Evolutionary conservation across 2,888 invertebrate genomes (phyloP).

Genomic region (Digitonthophagus gazella): DNA sequence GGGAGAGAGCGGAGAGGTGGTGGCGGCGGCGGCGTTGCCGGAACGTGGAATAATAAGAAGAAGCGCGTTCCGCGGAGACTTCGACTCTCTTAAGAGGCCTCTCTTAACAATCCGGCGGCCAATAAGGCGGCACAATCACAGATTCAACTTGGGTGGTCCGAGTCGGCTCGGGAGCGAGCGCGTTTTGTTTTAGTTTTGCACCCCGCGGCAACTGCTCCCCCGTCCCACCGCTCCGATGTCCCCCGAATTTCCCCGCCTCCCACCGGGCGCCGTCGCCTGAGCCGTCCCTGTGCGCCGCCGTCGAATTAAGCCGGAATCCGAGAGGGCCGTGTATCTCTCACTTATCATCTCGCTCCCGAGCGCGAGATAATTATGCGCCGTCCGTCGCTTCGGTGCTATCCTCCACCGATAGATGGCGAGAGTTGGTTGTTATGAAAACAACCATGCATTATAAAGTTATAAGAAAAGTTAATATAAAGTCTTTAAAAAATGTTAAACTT

Average conservation of each 20-base stretch:
- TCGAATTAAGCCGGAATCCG: constrained; percentile 36
- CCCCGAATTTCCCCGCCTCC: background rate
- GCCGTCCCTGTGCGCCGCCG: constrained; percentile 18
- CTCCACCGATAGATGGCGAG: background rate
- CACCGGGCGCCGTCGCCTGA: background rate
- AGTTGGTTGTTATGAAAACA: background rate
- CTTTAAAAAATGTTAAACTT: too few relatives aligned
- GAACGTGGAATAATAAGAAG: constrained; percentile 12
- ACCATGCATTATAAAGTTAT: too few relatives aligned
- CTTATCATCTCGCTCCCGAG: constrained; percentile 37
- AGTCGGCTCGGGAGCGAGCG: constrained; percentile 2
- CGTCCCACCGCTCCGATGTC: constrained; percentile 34
- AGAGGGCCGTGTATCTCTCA: constrained; percentile 34
- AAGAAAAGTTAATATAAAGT: too few relatives aligned
- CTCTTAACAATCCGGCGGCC: constrained; percentile 35
- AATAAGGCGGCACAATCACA: constrained; percentile 47
- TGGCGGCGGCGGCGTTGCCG: background rate
- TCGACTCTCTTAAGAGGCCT: background rate
- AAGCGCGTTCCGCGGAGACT: constrained; percentile 3
- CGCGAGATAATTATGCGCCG: constrained; percentile 34
- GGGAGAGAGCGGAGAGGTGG: constrained; percentile 8
- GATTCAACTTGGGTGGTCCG: constrained; percentile 52
- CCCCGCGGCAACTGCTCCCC: constrained; percentile 26
- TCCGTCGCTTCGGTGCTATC: constrained; percentile 7
- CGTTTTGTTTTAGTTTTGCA: constrained; percentile 50